Evolutionary conservation across 2,113 vertebrate genomes (phyloP).

Genomic region (Bagarius yarrelli): DNA sequence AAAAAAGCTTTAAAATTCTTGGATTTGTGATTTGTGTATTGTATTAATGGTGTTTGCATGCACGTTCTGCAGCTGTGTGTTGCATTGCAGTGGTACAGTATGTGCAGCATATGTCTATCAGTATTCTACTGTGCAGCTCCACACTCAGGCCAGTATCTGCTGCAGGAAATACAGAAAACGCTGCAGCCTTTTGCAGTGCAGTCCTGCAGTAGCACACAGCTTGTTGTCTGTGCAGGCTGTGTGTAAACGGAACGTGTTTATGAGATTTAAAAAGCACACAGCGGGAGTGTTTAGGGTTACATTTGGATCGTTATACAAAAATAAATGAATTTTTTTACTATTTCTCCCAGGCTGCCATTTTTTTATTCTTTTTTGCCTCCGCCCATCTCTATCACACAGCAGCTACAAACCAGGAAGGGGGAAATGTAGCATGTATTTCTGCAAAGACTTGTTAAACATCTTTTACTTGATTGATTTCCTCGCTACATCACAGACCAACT

Average conservation of each 20-base stretch:
- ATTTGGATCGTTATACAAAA: too few relatives aligned
- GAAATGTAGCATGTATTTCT: background rate
- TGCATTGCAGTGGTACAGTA: slow-evolving; percentile 45
- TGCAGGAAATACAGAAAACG: slow-evolving; percentile 16
- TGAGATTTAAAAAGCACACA: slow-evolving; percentile 17
- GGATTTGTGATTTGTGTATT: background rate
- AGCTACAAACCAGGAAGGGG: background rate
- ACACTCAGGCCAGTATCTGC: background rate
- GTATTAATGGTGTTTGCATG: background rate
- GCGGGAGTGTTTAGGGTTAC: background rate
- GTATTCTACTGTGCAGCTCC: slow-evolving; percentile 22
- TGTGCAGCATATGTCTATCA: slow-evolving; percentile 31
- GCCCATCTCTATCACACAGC: background rate
- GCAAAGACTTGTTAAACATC: background rate
- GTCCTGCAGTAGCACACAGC: background rate
- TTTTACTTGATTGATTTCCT: background rate
- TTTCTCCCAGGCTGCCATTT: background rate
- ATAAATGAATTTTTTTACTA: too few relatives aligned
- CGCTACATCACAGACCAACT: background rate
- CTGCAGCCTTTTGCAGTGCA: slow-evolving; percentile 12
- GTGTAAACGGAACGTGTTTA: background rate
- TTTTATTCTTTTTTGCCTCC: background rate
- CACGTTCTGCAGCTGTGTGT: slow-evolving; percentile 15
- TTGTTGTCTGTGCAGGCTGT: background rate
- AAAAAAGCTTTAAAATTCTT: background rate